Percentiles rank a stretch among this genome's conserved stretches.
Evolutionary conservation across 2,113 vertebrate species (phyloP).

Genomic region (Ctenodactylus gundi): DNA sequence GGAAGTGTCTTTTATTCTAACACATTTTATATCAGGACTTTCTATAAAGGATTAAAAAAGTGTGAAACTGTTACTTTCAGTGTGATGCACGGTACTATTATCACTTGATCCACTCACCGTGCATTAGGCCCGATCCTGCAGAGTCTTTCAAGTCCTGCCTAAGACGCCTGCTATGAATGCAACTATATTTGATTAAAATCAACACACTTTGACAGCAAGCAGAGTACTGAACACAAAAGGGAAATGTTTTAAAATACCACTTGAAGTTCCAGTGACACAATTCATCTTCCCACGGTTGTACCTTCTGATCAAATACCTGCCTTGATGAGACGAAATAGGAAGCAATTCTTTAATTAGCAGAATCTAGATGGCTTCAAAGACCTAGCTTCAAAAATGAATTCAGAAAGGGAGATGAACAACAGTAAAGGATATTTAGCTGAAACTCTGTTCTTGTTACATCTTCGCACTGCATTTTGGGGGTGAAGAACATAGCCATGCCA

Average conservation of each 20-base stretch:
- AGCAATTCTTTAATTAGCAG: neutral
- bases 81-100: neutral
- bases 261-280: slow-evolving; percentile 33
- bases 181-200: slow-evolving; percentile 25
- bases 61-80: slow-evolving; percentile 23
- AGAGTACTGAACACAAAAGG: slow-evolving; percentile 14
- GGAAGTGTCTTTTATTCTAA: neutral
- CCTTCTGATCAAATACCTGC: neutral
- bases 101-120: neutral
- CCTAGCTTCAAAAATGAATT: neutral
- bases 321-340: neutral
- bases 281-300: neutral
- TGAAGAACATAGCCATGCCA: neutral
- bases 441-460: neutral
- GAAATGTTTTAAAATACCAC: slow-evolving; percentile 29
- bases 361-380: neutral
- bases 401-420: neutral
- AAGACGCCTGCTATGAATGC: slow-evolving; percentile 27
- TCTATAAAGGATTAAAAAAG: slow-evolving; percentile 42
- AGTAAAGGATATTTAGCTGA: neutral
- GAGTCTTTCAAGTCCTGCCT: slow-evolving; percentile 34
- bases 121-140: neutral
- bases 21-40: neutral
- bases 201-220: neutral
- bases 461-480: neutral